phyloP scores from a whole-genome alignment of 2,888 invertebrate species.

The Resseliella maxima region DNA sequence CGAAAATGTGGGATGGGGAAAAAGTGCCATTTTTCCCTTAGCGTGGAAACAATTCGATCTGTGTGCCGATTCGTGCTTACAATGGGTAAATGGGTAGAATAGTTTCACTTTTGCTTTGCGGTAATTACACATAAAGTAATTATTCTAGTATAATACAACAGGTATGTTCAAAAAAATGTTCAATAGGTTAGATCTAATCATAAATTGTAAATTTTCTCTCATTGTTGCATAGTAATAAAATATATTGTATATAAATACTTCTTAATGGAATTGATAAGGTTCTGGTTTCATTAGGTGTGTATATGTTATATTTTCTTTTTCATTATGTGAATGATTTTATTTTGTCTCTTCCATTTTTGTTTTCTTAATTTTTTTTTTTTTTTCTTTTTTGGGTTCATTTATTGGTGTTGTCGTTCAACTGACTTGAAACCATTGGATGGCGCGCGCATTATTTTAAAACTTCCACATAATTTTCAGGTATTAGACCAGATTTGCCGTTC shows the following conservation, averaged over 20 bases:
- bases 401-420: slow-evolving; percentile 51
- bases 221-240: slow-evolving; percentile 32
- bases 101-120: background rate
- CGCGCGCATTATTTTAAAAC: slow-evolving; percentile 69
- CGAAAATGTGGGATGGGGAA: no score
- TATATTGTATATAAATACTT: slow-evolving; percentile 51
- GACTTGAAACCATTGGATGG: slow-evolving; percentile 27
- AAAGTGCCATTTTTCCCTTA: no score
- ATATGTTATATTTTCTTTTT: background rate
- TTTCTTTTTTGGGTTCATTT: slow-evolving; percentile 10
- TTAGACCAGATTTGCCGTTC: slow-evolving; percentile 90
- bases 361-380: background rate
- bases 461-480: slow-evolving; percentile 97
- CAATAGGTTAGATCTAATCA: slow-evolving; percentile 35
- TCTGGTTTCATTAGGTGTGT: slow-evolving; percentile 16
- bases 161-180: slow-evolving; percentile 49
- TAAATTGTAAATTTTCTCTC: slow-evolving; percentile 18
- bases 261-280: slow-evolving; percentile 51
- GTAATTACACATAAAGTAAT: slow-evolving; percentile 10
- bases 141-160: slow-evolving; percentile 49
- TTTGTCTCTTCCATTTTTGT: background rate
- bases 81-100: no score
- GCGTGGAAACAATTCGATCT: no score
- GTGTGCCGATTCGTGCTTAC: background rate
- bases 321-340: background rate